Evolutionary conservation across 2,113 vertebrate genomes (phyloP), one percentile per base, ranked within the genome.

Genomic region (Columbina picui): DNA sequence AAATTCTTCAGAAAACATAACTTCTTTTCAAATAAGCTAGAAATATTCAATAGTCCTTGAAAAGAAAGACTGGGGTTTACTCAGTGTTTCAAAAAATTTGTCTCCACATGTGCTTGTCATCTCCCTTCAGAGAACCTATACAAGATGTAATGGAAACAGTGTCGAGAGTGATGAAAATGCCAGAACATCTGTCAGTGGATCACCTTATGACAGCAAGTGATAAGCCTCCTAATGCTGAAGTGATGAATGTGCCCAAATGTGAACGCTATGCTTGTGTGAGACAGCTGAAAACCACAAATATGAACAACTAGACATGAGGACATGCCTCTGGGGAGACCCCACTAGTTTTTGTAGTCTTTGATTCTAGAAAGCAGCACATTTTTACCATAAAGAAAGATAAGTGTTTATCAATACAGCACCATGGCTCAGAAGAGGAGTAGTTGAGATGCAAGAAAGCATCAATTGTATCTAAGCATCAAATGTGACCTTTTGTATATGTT

Each of bases 261-360:
- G 94, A 90, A 93, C 4, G 38, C 91, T 92, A 14, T 70, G 86
- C 89, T 88, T 89, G 45, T 86, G 84, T 4, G 47, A 77, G 86
- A 71, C 94, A 85, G 80, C 90, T 94, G 96, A 95, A 96, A 95
- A 96, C 95, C 94, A 85, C 53, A 89, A 93, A 61, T 64, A 94
- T 73, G 47, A 36, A 29, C 84, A 92, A 86, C 76, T 74, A 94
- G 94, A 88, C 88, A 82, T 56, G 60, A 84, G 70, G 70, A 86
- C 57, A 59, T 92, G 94, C 93, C 92, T 90, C 30, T 84, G 68
- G 96, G 96, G 96, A 88, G 57, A 59, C 50, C 17, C n/a, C 56
- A 67, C 76, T 64, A 75, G 36, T 82, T 93, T 94, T 61, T 89
- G 82, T 85, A 84, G 76, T 74, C 93, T 83, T 96, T 97, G 94